Base-by-base conservation (phyloP, 92 coral and sea anemone species). In the Anthopleura xanthogrammica region DNA sequence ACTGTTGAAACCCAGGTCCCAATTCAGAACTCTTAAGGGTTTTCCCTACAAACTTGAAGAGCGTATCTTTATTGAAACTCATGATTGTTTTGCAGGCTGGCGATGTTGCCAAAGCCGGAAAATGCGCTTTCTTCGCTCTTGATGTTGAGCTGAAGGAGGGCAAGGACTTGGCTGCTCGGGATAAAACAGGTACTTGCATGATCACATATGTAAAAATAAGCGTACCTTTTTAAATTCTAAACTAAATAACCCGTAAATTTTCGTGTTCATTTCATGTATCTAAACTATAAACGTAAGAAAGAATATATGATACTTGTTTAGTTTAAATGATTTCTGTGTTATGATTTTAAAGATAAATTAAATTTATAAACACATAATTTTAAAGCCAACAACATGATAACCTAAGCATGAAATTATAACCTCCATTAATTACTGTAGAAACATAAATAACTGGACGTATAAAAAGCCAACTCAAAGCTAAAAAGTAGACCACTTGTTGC, bases 41-140 rank as follows among this genome's bases (percentile, higher is more conserved):
- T 90, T 85, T 66, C 91, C 90, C 82, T 85, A 40, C 29, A 68
- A 77, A 85, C 50, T 40, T 64, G 58, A 83, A 79, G 83, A 12
- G 16, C 24, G 16, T 56, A 48, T 78, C n/a, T 20, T 79, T 50
- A 52, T 29, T 39, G 60, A 16, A 56, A 41, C 46, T 48, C 87
- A 56, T 20, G 42, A 76, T 64, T 71, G 62, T 62, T 68, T 80
- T 72, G 24, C 24, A 96, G 99, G 99, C 99, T 90, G 99, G 98
- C 77, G 97, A 93, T 39, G 98, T 96, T 52, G 99, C 98, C 82
- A 94, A 87, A 79, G 92, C 94, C 85, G 99, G 98, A 76, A 96
- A 96, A 90, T 96, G 97, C 79, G 95, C 99, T 83, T 96, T 96
- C 96, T 96, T 96, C 92, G 96, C 99, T 77, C 99, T 96, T 11